Conservation (phyloP, 2,888 invertebrate species). For the Hymenopus coronatus region DNA sequence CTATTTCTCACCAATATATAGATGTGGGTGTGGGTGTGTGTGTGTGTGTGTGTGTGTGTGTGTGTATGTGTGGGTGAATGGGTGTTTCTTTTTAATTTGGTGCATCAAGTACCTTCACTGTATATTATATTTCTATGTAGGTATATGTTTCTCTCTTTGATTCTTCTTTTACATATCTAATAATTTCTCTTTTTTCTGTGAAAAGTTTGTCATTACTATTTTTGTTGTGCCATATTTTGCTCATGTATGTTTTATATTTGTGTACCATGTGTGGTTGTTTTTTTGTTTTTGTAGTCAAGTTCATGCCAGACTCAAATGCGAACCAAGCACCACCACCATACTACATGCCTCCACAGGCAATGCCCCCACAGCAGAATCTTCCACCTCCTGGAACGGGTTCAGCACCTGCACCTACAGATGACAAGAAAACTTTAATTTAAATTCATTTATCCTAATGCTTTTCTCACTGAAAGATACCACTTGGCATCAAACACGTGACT, state of each 20-base stretch:
- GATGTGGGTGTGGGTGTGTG: no score
- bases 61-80: no score
- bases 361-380: background rate
- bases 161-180: background rate
- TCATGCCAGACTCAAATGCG: conserved; percentile 11
- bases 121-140: no score
- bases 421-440: background rate
- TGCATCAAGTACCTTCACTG: no score
- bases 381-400: background rate
- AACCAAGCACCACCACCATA: background rate
- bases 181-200: background rate
- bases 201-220: background rate
- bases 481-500: background rate
- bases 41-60: no score
- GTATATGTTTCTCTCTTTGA: background rate
- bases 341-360: background rate
- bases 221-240: background rate
- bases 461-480: background rate
- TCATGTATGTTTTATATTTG: background rate
- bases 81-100: no score
- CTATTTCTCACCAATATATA: no score
- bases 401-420: background rate
- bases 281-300: conserved; percentile 4
- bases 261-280: background rate
- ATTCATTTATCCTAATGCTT: background rate